phyloP scores from a whole-genome alignment of 2,797 vertebrate genomes.

The Pangasius krempfi region DNA sequence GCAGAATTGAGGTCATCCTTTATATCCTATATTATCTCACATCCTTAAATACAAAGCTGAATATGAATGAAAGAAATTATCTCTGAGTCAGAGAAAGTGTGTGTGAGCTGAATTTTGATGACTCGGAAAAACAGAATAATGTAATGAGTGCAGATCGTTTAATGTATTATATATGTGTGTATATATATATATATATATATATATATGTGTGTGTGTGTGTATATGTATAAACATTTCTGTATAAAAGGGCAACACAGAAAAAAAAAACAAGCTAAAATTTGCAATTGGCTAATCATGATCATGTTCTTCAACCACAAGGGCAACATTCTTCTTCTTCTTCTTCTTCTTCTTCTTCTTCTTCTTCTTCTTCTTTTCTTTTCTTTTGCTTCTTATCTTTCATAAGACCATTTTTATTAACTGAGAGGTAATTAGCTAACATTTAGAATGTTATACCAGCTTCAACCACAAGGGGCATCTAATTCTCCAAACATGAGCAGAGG shows the following conservation, averaged over 20 bases:
- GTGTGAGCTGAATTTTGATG: background rate
- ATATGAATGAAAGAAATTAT: slow-evolving; percentile 29
- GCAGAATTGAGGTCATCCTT: slow-evolving; percentile 66
- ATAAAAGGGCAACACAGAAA: too few relatives aligned
- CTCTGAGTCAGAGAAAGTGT: background rate
- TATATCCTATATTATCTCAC: slow-evolving; percentile 31
- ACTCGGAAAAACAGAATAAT: background rate
- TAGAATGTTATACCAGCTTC: background rate
- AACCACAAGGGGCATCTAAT: background rate
- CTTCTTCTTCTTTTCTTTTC: background rate
- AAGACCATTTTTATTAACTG: too few relatives aligned
- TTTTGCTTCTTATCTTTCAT: background rate
- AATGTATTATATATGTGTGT: background rate
- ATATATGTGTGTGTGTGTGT: too few relatives aligned
- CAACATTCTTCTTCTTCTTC: too few relatives aligned
- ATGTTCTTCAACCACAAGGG: too few relatives aligned
- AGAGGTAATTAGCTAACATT: background rate
- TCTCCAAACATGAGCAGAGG: background rate
- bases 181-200: too few relatives aligned
- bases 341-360: background rate
- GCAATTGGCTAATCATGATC: too few relatives aligned
- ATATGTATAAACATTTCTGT: too few relatives aligned
- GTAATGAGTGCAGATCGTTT: background rate
- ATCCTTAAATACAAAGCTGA: slow-evolving; percentile 33
- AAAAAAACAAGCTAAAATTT: too few relatives aligned